Evolutionary conservation across 1,140 invertebrate species (phyloP).

Genomic region (Tyrophagus putrescentiae): DNA sequence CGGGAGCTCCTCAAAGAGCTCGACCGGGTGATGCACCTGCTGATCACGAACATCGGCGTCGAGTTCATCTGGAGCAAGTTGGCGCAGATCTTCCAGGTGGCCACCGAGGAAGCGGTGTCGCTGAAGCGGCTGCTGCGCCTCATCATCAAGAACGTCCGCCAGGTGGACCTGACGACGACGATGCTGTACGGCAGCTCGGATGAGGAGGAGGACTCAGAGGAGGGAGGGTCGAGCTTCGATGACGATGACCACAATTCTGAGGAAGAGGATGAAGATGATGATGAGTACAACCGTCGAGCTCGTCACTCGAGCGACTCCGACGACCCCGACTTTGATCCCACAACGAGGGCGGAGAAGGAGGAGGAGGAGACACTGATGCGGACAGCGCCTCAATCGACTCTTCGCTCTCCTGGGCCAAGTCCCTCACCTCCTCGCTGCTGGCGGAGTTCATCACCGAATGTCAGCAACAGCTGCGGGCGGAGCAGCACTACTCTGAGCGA

Average conservation of each 20-base stretch:
- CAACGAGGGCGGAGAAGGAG: background rate
- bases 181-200: too few relatives aligned
- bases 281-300: background rate
- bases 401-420: constrained; percentile 2
- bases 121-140: constrained; percentile 41
- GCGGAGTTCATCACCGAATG: constrained; percentile 5
- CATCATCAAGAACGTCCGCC: background rate
- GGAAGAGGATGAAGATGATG: background rate
- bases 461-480: too few relatives aligned
- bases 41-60: constrained; percentile 21
- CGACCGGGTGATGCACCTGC: constrained; percentile 18
- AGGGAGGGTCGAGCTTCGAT: background rate
- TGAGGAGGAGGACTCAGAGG: background rate
- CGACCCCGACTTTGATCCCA: background rate
- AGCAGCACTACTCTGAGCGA: too few relatives aligned
- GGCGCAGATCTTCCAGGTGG: constrained; percentile 29
- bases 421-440: constrained; percentile 1
- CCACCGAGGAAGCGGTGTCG: constrained; percentile 29
- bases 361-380: background rate
- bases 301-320: background rate
- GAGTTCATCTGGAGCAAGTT: constrained; percentile 22
- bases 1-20: constrained; percentile 12
- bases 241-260: background rate
- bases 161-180: too few relatives aligned
- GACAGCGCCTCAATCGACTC: background rate